Evolutionary conservation across 37 sponge, comb jelly and placozoan genomes (phyloP), one percentile per base, ranked within the genome.

Genomic region (Petrosia ficiformis): DNA sequence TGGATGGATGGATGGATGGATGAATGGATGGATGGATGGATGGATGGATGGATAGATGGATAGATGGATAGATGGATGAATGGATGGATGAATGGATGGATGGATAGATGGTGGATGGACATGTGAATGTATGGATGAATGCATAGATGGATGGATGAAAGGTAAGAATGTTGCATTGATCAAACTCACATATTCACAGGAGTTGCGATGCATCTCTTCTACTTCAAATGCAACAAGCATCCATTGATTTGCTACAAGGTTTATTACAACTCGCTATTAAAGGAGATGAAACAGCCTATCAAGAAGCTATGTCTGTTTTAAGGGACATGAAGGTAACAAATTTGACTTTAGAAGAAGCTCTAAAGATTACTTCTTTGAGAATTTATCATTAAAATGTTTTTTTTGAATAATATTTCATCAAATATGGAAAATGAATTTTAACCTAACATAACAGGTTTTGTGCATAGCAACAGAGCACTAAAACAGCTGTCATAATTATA

Each of bases 151-250:
- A n/a, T n/a, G n/a, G n/a, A n/a, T n/a, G n/a, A n/a, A n/a, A n/a
- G n/a, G n/a, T n/a, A n/a, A n/a, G n/a, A n/a, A n/a, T n/a, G n/a
- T n/a, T n/a, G n/a, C n/a, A n/a, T n/a, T n/a, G n/a, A n/a, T n/a
- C n/a, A n/a, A n/a, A n/a, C n/a, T n/a, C n/a, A n/a, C n/a, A n/a
- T n/a, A n/a, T n/a, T n/a, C n/a, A n/a, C n/a, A n/a, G n/a, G n/a
- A n/a, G n/a, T n/a, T n/a, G n/a, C n/a, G 68, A 77, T 39, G 77
- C 77, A 21, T 64, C 67, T 26, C 24, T 1, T 39, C 67, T 77
- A n/a, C 52, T 77, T 21, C 26, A 66, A 19, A 29, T 48, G 66
- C 44, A 36, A 6, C 57, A 48, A 30, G 77, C 52, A n/a, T 64
- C 77, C 10, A 26, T 77, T 16, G n/a, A 41, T 28, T 61, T 65